A percentile compares a stretch with the other conserved stretches of the same genome.
Conservation (phyloP, 2,113 vertebrate genomes). For the Campylomormyrus numenius region DNA sequence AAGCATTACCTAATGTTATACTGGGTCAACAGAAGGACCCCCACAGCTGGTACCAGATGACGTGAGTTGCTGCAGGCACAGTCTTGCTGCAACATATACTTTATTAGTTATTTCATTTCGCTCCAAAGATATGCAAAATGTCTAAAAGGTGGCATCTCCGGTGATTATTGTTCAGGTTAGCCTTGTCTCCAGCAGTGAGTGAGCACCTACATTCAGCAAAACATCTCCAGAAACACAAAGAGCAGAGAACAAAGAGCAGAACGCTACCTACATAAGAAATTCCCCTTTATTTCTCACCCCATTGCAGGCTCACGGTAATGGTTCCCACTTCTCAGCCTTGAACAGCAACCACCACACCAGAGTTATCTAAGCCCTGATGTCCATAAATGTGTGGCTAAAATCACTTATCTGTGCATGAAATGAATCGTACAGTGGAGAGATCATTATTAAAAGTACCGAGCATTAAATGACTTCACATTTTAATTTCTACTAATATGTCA, state of each 20-base stretch:
- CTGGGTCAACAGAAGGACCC: neutral
- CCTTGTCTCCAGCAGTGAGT: neutral
- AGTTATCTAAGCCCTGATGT: neutral
- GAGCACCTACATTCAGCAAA: neutral
- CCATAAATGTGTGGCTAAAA: neutral
- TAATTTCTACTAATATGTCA: neutral
- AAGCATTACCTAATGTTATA: neutral
- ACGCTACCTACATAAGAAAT: neutral
- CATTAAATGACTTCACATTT: neutral
- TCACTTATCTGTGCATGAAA: neutral
- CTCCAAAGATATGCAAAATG: neutral
- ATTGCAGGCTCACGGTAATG: neutral
- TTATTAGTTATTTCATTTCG: neutral
- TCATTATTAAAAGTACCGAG: neutral
- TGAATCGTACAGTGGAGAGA: neutral
- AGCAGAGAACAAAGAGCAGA: neutral
- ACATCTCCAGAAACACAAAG: neutral
- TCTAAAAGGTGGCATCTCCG: neutral
- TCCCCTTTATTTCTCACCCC: neutral
- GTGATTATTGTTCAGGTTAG: neutral
- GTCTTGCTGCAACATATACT: neutral
- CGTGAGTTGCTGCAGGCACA: neutral
- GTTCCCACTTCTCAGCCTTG: neutral
- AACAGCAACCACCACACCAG: neutral
- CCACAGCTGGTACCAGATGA: neutral